Evolutionary conservation across 2,888 invertebrate genomes (phyloP), one percentile per base, ranked within the genome.

Genomic region (Scaptodrosophila latifasciaeformis): DNA sequence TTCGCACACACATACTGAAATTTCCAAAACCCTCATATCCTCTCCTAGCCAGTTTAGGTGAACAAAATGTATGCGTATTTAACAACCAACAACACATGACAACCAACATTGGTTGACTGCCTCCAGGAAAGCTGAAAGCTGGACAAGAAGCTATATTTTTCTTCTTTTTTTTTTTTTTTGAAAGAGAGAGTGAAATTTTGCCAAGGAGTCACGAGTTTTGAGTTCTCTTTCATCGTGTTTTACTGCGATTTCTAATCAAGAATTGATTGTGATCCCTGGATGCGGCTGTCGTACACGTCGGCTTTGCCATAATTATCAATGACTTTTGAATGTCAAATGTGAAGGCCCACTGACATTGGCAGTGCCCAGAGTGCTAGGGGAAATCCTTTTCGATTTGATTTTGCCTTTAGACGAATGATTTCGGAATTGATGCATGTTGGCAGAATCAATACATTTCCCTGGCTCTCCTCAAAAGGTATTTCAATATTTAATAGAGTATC

Each of bases 231-330:
- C 15, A 45, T 35, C 44, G 6, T n/a, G n/a, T 40, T 54, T 70
- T 62, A 69, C 66, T 65, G 60, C 81, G 76, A 78, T 81, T 75
- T 81, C 81, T 75, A 75, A 75, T 75, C 75, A 75, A 81, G 75
- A 78, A 75, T 81, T 81, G 75, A 75, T 75, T 81, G 81, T 75
- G 75, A 75, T 75, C 75, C 79, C 75, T 81, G 71, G 75, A 75
- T 71, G 79, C 81, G 81, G 76, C 81, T 75, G 75, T 75, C 75
- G 79, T 75, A 81, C 81, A 75, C 79, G 75, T 75, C n/a, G n/a
- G n/a, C 78, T 76, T 69, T 68, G 60, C 69, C 75, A 75, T 75
- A 75, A 75, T 75, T 75, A 75, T 75, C 75, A 75, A 75, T 75
- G 75, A 81, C 75, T 75, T 75, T 75, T 75, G 75, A 75, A 75